Evolutionary conservation across 2,797 vertebrate genomes (phyloP).

Genomic region (Chelon labrosus): DNA sequence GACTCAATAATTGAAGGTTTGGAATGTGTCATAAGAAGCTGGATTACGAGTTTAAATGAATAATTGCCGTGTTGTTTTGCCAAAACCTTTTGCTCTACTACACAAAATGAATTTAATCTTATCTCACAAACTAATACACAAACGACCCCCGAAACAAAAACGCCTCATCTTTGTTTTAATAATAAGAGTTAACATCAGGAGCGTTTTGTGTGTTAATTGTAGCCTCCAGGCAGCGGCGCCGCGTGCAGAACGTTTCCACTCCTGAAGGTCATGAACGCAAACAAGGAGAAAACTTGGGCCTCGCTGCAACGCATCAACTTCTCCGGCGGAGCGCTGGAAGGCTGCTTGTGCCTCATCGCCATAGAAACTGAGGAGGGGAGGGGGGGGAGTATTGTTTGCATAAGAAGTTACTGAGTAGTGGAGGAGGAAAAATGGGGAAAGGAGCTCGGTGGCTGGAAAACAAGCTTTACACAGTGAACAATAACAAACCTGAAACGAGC

Average conservation of each 20-base stretch:
- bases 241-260: constrained; percentile 1
- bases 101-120: too few species aligned
- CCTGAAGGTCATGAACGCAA: constrained; percentile 46
- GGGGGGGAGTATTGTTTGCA: constrained; percentile 72
- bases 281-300: constrained; percentile 20
- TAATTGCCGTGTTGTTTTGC: too few species aligned
- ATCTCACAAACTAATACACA: too few species aligned
- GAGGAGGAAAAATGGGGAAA: constrained; percentile 33
- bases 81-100: too few species aligned
- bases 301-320: constrained; percentile 21
- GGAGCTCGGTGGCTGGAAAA: constrained; percentile 17
- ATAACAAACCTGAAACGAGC: constrained; percentile 44
- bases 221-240: constrained; percentile 2
- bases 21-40: too few species aligned
- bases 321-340: constrained; percentile 7
- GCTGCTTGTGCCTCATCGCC: constrained; percentile 56
- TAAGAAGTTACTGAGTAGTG: constrained; percentile 79
- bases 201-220: too few species aligned
- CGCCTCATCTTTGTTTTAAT: too few species aligned
- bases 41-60: too few species aligned
- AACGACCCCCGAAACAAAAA: too few species aligned
- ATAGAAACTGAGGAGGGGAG: constrained; percentile 67
- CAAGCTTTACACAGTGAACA: constrained; percentile 41
- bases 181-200: too few species aligned
- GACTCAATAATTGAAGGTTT: too few species aligned